Evolutionary conservation across 2,113 vertebrate genomes (phyloP).

Genomic region (Orientallactaga bullata): DNA sequence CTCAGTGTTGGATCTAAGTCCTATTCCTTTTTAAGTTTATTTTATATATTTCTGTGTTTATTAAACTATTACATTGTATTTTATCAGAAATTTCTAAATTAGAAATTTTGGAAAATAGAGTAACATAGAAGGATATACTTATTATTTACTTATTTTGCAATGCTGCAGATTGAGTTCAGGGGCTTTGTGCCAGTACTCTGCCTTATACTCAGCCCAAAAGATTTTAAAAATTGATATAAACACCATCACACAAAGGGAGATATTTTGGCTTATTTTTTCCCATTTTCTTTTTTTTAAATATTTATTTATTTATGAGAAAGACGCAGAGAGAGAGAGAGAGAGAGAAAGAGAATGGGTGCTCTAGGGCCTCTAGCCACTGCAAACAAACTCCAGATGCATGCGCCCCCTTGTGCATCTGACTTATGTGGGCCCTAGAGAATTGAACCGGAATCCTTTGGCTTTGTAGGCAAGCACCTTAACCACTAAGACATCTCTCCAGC

Average conservation of each 20-base stretch:
- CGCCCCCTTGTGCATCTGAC: too few species aligned
- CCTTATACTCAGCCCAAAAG: neutral
- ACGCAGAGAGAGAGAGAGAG: too few species aligned
- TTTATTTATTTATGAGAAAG: too few species aligned
- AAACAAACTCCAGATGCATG: too few species aligned
- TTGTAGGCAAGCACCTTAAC: too few species aligned
- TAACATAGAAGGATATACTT: neutral
- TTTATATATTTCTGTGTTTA: conserved; percentile 56
- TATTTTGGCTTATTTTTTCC: conserved; percentile 41
- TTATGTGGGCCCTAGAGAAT: too few species aligned
- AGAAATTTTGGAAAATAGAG: conserved; percentile 24
- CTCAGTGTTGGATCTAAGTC: neutral
- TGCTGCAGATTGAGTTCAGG: too few species aligned
- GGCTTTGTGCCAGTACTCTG: neutral
- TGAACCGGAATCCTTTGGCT: too few species aligned
- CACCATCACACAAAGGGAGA: neutral
- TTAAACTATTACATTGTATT: conserved; percentile 37
- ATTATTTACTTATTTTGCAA: neutral
- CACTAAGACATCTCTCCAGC: too few species aligned
- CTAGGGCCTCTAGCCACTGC: too few species aligned
- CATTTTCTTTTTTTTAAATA: too few species aligned
- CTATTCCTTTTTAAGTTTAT: neutral
- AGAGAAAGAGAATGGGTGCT: too few species aligned
- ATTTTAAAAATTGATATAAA: conserved; percentile 9
- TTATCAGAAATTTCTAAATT: neutral